Percentiles rank a stretch among this genome's conserved stretches.
phyloP scores from a whole-genome alignment of 2,797 vertebrate genomes.

The Synaphobranchus kaupii region DNA sequence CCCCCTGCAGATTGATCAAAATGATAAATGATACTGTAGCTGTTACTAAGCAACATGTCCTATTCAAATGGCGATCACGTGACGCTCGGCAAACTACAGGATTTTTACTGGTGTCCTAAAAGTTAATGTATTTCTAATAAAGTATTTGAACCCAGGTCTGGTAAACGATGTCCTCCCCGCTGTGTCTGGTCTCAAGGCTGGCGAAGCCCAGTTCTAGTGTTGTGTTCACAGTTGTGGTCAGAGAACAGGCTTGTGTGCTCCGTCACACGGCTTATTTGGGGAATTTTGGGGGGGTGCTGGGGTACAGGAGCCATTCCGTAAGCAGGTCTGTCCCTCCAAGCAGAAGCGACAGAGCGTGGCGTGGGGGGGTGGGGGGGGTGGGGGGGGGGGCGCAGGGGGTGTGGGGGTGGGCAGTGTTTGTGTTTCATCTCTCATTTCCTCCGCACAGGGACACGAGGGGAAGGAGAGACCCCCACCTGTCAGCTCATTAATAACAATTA shows the following conservation, averaged over 20 bases:
- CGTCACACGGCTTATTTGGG: not conserved
- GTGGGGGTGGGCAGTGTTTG: constrained; percentile 1
- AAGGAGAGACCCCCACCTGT: constrained; percentile 20
- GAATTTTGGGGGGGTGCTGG: not conserved
- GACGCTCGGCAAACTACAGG: too few species aligned
- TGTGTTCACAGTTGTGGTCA: constrained; percentile 55
- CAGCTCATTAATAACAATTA: constrained; percentile 22
- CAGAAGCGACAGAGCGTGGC: not conserved
- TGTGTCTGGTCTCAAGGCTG: not conserved
- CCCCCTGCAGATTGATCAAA: too few species aligned
- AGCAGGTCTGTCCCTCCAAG: not conserved
- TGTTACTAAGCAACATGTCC: too few species aligned
- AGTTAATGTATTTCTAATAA: too few species aligned
- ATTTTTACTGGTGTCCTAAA: too few species aligned
- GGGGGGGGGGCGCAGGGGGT: not conserved
- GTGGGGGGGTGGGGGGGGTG: not conserved
- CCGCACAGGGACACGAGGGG: not conserved
- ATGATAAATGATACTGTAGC: too few species aligned
- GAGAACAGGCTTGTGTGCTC: constrained; percentile 26
- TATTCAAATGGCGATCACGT: too few species aligned
- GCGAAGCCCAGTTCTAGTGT: constrained; percentile 21
- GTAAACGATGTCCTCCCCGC: too few species aligned
- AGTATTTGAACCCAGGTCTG: too few species aligned
- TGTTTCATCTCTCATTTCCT: constrained; percentile 14
- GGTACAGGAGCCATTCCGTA: constrained; percentile 38